Conservation (phyloP, 2,113 vertebrate genomes). For the Rana temporaria region DNA sequence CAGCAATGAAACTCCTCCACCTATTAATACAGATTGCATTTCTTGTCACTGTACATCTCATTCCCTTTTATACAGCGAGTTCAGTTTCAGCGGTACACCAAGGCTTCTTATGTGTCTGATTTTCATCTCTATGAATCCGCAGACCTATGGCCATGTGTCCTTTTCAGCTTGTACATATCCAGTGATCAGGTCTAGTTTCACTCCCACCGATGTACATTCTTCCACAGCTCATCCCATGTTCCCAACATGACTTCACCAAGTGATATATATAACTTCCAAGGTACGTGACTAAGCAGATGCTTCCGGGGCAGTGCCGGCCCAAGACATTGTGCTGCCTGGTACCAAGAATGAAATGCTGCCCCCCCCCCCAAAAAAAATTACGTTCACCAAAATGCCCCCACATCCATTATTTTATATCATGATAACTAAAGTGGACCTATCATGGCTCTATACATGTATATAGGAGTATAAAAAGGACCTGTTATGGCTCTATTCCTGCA, state of each 20-base stretch:
- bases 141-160: not conserved
- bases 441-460: no score
- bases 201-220: not conserved
- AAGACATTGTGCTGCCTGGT: no score
- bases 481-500: no score
- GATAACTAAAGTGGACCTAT: no score
- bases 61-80: constrained; percentile 4
- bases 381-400: no score
- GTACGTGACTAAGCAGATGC: not conserved
- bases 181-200: constrained; percentile 35
- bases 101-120: not conserved
- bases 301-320: no score
- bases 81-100: constrained; percentile 2
- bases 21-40: not conserved
- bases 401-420: no score
- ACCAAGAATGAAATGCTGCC: no score
- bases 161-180: constrained; percentile 9
- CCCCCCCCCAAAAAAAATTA: no score
- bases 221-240: not conserved
- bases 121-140: constrained; percentile 19
- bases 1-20: not conserved
- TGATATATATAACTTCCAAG: not conserved
- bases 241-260: constrained; percentile 19
- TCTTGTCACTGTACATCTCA: not conserved
- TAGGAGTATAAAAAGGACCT: no score